Evolutionary conservation across 2,797 vertebrate species (phyloP), one percentile per base, ranked within the genome.

Genomic region (Falco concolor): DNA sequence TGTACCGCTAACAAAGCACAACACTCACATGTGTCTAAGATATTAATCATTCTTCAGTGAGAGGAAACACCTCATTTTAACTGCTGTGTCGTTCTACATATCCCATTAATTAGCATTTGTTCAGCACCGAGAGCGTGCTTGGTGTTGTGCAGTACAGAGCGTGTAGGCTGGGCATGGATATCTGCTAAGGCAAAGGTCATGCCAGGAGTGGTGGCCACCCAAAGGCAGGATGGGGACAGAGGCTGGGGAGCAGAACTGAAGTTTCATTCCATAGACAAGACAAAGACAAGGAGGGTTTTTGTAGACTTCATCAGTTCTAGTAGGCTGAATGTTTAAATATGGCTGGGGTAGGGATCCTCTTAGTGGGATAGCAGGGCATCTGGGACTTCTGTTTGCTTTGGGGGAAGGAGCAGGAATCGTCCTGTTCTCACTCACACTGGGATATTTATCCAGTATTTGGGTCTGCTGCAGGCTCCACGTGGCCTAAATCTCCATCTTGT

Each of bases 11-110:
- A 82, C 77, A 96, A 88, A 95, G 84, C 87, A 78, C 89, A 80
- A 70, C 77, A 40, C 52, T 95, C 64, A 82, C 87, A 86, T 93
- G 90, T 89, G 87, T 76, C 65, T 67, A 88, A 95, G 88, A 78
- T 86, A 95, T 84, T 94, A 93, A 89, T 93, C 86, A 82, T 91
- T 91, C 70, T 79, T 83, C 52, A 75, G 42, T 75, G 54, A 78
- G 72, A 94, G 56, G 95, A 97, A 90, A 87, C 75, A 69, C 36
- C 79, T 81, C 21, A 63, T 95, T 93, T 88, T 61, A 59, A 22
- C 76, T 2, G 4, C 67, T 45, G 12, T 91, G 82, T 59, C 65
- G 19, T 93, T 90, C 82, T 84, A 78, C 64, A 61, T 0, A 0
- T 93, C 53, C 50, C 69, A 52, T 80, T 92, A 91, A 78, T 92